Conservation (phyloP, 2,797 vertebrate genomes). For the Xiphorhynchus erythropygius region DNA sequence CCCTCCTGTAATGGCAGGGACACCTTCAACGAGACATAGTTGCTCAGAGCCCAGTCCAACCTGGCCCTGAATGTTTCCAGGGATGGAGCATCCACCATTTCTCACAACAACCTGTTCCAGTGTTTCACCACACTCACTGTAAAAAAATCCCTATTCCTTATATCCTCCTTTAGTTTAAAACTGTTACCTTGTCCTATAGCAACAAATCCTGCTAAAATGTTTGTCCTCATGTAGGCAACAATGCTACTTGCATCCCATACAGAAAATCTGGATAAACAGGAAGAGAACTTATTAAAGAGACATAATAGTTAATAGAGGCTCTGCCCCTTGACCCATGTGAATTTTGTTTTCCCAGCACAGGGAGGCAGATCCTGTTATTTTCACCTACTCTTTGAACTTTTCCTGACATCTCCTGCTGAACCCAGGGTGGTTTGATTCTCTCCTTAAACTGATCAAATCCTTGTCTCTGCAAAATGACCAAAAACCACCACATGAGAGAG, state of each 20-base stretch:
- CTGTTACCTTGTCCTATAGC: rapidly evolving
- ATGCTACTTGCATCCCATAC: not conserved
- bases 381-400: not conserved
- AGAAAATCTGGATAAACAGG: not conserved
- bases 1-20: not conserved
- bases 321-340: rapidly evolving
- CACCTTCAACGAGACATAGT: not conserved
- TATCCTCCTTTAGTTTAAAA: not conserved
- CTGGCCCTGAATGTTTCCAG: not conserved
- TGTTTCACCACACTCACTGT: not conserved
- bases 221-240: not conserved
- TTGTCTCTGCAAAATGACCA: not conserved
- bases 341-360: not conserved
- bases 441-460: not conserved
- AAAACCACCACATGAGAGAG: not conserved
- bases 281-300: not conserved
- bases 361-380: not conserved
- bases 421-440: not conserved
- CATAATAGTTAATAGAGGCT: not conserved
- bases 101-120: not conserved
- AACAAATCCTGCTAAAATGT: not conserved
- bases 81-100: not conserved
- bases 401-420: not conserved
- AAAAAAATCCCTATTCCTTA: not conserved
- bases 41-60: not conserved